These are phyloP conservation scores for Takifugu ocellatus DNA, from an alignment of 2,797 vertebrate species.

Conservation along the genomic window DNA sequence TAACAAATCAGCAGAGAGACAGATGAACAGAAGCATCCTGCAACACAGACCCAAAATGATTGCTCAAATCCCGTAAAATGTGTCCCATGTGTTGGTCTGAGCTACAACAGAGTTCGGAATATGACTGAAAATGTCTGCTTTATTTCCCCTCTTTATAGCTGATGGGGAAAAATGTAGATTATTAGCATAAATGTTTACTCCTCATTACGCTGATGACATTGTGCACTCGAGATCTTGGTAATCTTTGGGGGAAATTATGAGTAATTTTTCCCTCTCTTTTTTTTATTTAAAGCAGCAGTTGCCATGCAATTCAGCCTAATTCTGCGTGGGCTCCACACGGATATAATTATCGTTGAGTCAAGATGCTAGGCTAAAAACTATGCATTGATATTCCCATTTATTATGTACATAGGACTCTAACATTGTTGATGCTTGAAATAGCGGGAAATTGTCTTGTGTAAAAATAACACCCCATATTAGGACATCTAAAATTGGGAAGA, in stretches of 20 bases:
- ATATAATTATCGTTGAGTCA: slow-evolving; percentile 99
- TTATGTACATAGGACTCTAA: slow-evolving; percentile 99
- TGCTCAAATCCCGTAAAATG: slow-evolving; percentile 80
- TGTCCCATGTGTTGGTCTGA: slow-evolving; percentile 66
- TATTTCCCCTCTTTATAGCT: slow-evolving; percentile 99
- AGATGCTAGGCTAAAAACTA: slow-evolving; percentile 99
- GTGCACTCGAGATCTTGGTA: slow-evolving; percentile 99
- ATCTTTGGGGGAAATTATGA: slow-evolving; percentile 99
- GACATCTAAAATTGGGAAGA: slow-evolving; percentile 99
- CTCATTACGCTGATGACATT: slow-evolving; percentile 99
- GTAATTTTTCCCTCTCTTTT: slow-evolving; percentile 84
- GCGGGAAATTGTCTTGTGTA: slow-evolving; percentile 99
- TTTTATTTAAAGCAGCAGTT: slow-evolving; percentile 99
- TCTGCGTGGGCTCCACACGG: slow-evolving; percentile 98
- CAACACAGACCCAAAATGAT: slow-evolving; percentile 39
- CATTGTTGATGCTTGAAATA: slow-evolving; percentile 99
- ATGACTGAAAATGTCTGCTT: slow-evolving; percentile 98
- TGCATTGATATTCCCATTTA: slow-evolving; percentile 99
- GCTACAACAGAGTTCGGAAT: slow-evolving; percentile 90
- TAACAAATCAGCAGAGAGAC: slow-evolving; percentile 63
- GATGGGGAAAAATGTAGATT: slow-evolving; percentile 98
- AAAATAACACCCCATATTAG: slow-evolving; percentile 99
- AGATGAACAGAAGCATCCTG: slow-evolving; percentile 54
- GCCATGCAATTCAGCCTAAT: slow-evolving; percentile 99
- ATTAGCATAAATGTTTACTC: slow-evolving; percentile 99